Evolutionary conservation across 2,888 invertebrate species (phyloP).

Genomic region (Branchellion lobata): DNA sequence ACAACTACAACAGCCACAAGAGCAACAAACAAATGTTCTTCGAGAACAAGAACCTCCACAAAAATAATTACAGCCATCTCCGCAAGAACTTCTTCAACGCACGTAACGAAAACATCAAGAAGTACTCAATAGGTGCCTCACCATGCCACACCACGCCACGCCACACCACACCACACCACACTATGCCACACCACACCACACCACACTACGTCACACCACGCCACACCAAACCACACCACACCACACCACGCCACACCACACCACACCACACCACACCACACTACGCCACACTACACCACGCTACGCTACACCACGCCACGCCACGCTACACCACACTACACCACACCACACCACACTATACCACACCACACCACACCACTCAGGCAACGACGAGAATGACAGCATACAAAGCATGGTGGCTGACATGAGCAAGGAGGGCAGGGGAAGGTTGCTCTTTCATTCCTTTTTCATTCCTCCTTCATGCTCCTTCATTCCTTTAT

Average conservation of each 20-base stretch:
- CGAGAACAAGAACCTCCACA: background rate
- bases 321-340: too few species aligned
- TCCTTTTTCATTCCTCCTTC: too few species aligned
- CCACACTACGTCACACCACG: background rate
- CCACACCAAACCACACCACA: conserved; percentile 9
- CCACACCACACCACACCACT: too few species aligned
- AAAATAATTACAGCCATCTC: background rate
- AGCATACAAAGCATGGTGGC: background rate
- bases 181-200: background rate
- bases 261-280: background rate
- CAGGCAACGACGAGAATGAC: conserved; percentile 19
- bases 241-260: conserved; percentile 7
- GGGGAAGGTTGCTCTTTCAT: too few species aligned
- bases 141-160: background rate
- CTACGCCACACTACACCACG: too few species aligned
- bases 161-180: background rate
- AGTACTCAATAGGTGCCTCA: conserved; percentile 11
- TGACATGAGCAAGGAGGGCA: background rate
- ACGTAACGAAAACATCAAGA: background rate
- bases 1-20: conserved; percentile 2
- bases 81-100: background rate
- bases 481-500: too few species aligned
- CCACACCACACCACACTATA: too few species aligned
- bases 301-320: too few species aligned
- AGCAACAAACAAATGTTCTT: background rate